These are phyloP conservation scores for Centroberyx gerrardi DNA, from an alignment of 2,797 vertebrate species.

Conservation along the genomic window DNA sequence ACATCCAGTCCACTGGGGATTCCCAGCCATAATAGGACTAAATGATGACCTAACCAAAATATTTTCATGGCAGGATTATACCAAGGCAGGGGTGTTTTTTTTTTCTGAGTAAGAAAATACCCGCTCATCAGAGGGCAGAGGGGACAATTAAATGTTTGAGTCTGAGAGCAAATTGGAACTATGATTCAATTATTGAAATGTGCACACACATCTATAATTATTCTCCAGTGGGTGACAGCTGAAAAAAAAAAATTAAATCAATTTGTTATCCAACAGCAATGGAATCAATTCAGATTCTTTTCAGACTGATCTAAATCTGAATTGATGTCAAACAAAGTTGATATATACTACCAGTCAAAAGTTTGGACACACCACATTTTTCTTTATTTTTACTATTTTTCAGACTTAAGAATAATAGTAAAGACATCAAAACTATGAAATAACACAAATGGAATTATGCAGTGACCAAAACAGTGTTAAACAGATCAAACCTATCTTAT, in stretches of 20 bases:
- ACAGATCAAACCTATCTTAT: no score
- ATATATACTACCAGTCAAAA: no score
- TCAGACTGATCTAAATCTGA: background rate
- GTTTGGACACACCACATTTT: no score
- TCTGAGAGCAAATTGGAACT: background rate
- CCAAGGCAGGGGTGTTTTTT: no score
- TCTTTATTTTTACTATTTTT: no score
- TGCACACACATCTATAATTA: background rate
- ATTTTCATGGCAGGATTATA: background rate
- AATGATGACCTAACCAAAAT: background rate
- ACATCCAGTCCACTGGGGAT: constrained; percentile 13
- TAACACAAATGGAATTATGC: no score
- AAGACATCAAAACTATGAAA: no score
- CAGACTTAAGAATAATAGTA: no score
- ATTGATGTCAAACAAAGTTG: background rate
- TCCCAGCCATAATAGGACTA: constrained; percentile 10
- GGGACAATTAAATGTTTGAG: background rate
- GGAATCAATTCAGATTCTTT: background rate
- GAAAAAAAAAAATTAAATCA: background rate
- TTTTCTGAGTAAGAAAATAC: no score
- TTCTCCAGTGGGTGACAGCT: background rate
- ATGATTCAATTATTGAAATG: background rate
- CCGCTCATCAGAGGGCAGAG: no score
- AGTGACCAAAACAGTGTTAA: no score
- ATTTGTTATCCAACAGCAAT: background rate